Conservation (phyloP, 2,888 invertebrate genomes). For the Hydrotaea diabolus region DNA sequence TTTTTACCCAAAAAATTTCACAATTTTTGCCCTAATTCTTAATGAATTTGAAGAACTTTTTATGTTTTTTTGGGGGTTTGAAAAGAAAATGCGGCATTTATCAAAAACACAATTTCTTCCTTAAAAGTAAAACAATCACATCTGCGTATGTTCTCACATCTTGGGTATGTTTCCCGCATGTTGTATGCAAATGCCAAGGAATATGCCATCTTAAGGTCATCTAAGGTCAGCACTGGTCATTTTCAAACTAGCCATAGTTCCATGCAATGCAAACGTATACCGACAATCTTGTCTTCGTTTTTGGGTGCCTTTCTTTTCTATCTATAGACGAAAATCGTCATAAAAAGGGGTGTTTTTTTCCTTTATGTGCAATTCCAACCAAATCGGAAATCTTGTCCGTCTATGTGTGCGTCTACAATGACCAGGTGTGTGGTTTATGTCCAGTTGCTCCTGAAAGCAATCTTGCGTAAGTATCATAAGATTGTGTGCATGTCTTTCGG, state of each 20-base stretch:
- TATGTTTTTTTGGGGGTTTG: background rate
- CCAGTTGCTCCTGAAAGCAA: constrained; percentile 35
- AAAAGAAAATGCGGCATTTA: constrained; percentile 29
- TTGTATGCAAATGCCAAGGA: constrained; percentile 76
- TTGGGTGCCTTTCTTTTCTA: constrained; percentile 60
- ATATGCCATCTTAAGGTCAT: constrained; percentile 74
- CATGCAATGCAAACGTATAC: constrained; percentile 24
- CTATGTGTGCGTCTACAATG: constrained; percentile 20
- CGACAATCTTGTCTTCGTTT: constrained; percentile 57
- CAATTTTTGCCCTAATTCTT: constrained; percentile 57
- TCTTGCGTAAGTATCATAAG: constrained; percentile 57
- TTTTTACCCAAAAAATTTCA: constrained; percentile 57
- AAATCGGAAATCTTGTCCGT: constrained; percentile 37
- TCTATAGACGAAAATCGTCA: constrained; percentile 45
- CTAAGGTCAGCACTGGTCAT: constrained; percentile 74
- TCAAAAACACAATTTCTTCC: constrained; percentile 32
- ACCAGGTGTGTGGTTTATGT: constrained; percentile 65
- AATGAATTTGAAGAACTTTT: constrained; percentile 42
- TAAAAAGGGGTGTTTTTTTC: constrained; percentile 73
- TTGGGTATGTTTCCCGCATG: constrained; percentile 76
- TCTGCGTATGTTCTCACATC: constrained; percentile 79
- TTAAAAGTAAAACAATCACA: constrained; percentile 70
- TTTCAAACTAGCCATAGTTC: constrained; percentile 57
- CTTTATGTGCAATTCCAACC: constrained; percentile 8
- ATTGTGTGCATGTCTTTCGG: constrained; percentile 24